These are phyloP conservation scores for Drosophila subobscura DNA, from an alignment of 1,140 invertebrate species.

Conservation along the genomic window DNA sequence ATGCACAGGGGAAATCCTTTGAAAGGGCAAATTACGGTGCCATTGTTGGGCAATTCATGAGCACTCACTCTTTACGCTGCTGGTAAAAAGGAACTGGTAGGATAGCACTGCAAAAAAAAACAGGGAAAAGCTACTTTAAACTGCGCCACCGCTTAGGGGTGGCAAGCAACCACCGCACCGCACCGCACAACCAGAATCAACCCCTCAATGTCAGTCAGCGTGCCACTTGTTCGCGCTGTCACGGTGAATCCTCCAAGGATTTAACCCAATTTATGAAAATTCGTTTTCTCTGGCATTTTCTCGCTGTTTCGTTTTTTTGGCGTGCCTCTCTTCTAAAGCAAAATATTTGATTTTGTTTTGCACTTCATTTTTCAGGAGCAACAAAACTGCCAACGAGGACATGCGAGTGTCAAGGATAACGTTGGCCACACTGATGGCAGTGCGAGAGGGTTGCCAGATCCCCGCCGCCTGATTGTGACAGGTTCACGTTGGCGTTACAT, in stretches of 20 bases:
- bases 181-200: conserved; percentile 28
- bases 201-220: conserved; percentile 51
- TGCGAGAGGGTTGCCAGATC: conserved; percentile 40
- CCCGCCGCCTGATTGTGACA: conserved; percentile 47
- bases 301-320: conserved; percentile 21
- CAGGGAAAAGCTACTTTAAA: conserved; percentile 48
- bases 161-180: conserved; percentile 51
- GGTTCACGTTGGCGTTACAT: conserved; percentile 50
- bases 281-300: conserved; percentile 29
- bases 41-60: conserved; percentile 72
- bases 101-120: conserved; percentile 18
- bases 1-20: conserved; percentile 68
- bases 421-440: conserved; percentile 57
- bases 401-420: conserved; percentile 72
- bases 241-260: conserved; percentile 80
- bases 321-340: conserved; percentile 42
- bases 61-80: conserved; percentile 21
- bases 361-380: conserved; percentile 75
- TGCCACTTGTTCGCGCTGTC: conserved; percentile 80
- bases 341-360: conserved; percentile 81
- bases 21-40: conserved; percentile 68
- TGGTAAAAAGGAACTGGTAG: conserved; percentile 8
- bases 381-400: conserved; percentile 52
- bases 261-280: conserved; percentile 82
- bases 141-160: conserved; percentile 54